phyloP scores from a whole-genome alignment of 2,113 vertebrate species.

The Scytalopus superciliaris region DNA sequence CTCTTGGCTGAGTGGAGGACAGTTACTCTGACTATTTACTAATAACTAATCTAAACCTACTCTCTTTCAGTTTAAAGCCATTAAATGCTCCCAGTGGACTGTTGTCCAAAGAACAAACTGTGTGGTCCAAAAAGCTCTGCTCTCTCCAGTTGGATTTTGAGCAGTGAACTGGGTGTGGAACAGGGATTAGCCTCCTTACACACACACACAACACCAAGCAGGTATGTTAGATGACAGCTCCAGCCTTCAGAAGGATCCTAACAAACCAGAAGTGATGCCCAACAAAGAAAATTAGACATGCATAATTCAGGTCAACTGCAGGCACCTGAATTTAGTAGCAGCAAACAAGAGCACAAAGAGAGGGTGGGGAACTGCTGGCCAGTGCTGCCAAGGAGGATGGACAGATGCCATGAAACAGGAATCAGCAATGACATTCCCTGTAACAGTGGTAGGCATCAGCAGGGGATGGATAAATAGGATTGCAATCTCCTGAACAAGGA shows the following conservation, averaged over 20 bases:
- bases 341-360: background rate
- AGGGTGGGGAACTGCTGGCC: background rate
- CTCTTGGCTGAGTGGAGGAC: background rate
- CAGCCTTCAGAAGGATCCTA: background rate
- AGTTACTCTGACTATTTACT: background rate
- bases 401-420: background rate
- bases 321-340: background rate
- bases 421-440: background rate
- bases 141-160: background rate
- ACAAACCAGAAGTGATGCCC: background rate
- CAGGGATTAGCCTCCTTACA: background rate
- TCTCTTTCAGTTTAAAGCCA: background rate
- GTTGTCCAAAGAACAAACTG: background rate
- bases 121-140: background rate
- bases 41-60: background rate
- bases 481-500: background rate
- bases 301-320: background rate
- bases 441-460: no score
- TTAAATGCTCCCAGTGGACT: background rate
- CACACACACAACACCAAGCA: fast-evolving
- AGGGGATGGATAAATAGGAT: background rate
- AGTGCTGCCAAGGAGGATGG: background rate
- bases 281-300: background rate
- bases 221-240: background rate
- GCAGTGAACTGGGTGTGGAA: background rate